phyloP scores from a whole-genome alignment of 2,113 vertebrate species.

The Perognathus longimembris region DNA sequence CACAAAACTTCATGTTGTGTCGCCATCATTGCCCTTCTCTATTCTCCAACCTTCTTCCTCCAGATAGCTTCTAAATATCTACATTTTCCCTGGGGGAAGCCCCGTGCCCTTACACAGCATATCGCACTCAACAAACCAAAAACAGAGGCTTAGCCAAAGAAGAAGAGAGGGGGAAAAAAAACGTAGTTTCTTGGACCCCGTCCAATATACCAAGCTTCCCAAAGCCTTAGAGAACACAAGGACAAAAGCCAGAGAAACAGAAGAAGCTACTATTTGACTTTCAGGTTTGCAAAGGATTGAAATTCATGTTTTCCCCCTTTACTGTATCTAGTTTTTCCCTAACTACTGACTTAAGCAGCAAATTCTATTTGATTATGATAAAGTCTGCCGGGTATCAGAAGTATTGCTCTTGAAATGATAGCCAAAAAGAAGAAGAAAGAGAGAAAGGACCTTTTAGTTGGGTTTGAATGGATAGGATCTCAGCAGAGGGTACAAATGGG shows the following conservation, averaged over 20 bases:
- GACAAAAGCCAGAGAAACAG: neutral
- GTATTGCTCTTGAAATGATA: neutral
- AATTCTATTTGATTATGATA: neutral
- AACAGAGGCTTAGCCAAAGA: neutral
- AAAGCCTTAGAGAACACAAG: neutral
- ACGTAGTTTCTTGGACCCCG: no score
- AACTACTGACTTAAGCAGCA: neutral
- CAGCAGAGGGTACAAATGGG: neutral
- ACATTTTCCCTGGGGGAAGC: neutral
- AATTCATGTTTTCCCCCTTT: neutral
- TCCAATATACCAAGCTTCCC: neutral
- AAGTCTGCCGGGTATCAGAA: neutral
- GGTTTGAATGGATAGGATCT: neutral
- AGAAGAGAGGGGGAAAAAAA: neutral
- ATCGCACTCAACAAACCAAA: neutral
- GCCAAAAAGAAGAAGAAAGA: neutral
- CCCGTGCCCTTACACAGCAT: neutral
- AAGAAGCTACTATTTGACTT: neutral
- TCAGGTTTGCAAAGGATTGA: neutral
- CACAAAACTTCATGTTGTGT: neutral
- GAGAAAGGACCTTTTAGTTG: neutral
- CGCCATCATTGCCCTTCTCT: neutral
- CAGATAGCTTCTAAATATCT: neutral
- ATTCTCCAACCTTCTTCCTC: neutral
- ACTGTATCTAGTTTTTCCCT: neutral